These are phyloP conservation scores for Eurystomus glaucurus DNA, from an alignment of 2,797 vertebrate genomes.

Conservation along the genomic window DNA sequence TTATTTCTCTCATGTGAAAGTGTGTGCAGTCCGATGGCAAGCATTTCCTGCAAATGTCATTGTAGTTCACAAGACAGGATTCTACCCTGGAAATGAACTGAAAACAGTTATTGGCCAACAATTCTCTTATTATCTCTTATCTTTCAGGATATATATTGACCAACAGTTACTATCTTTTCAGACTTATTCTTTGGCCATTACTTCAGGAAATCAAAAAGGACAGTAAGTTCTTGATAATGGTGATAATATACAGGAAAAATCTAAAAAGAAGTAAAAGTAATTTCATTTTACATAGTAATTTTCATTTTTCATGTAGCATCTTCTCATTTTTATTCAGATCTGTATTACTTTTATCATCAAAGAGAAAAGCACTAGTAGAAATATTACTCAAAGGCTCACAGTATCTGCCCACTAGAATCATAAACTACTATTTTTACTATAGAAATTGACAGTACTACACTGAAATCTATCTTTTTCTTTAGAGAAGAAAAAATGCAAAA, in stretches of 20 bases:
- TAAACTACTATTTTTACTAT: not conserved
- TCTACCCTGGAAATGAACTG: not conserved
- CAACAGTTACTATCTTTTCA: not conserved
- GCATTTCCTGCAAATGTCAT: fast-evolving
- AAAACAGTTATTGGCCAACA: not conserved
- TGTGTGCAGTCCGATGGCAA: not conserved
- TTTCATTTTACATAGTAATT: not conserved
- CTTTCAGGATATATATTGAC: not conserved
- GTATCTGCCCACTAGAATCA: not conserved
- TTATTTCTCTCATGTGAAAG: not conserved
- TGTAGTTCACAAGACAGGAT: not conserved
- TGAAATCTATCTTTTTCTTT: not conserved
- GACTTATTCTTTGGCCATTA: not conserved
- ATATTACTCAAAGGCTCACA: not conserved
- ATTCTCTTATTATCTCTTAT: not conserved
- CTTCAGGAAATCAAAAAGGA: not conserved
- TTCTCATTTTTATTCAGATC: not conserved
- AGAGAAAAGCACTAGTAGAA: not conserved
- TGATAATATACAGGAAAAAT: not conserved
- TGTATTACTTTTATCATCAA: not conserved
- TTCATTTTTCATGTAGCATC: not conserved
- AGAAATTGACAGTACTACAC: not conserved
- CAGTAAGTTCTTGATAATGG: not conserved
- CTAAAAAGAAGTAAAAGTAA: not conserved
- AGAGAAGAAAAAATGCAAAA: not conserved